Conservation (phyloP, 92 coral and sea anemone species). For the Epizoanthus illoricatus region DNA sequence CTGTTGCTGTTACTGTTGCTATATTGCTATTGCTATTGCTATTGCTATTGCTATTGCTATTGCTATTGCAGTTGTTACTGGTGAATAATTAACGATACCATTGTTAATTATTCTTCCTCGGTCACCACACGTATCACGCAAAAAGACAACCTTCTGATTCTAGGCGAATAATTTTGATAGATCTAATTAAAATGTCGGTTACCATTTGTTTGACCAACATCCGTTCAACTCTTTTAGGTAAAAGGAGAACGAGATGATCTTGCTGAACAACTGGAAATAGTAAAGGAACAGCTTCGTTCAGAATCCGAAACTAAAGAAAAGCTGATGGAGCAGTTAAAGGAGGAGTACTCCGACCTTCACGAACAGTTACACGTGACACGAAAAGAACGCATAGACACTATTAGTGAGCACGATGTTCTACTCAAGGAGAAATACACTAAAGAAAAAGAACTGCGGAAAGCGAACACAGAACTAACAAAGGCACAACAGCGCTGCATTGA, state of each 20-base stretch:
- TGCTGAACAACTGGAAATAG: constrained; percentile 46
- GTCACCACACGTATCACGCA: too few species aligned
- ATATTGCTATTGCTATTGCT: too few species aligned
- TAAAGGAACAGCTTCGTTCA: constrained; percentile 49
- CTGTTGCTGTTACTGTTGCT: too few species aligned
- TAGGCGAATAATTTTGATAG: too few species aligned
- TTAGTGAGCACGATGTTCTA: constrained; percentile 55
- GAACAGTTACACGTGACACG: constrained; percentile 67
- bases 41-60: too few species aligned
- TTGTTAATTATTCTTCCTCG: too few species aligned
- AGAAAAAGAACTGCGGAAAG: constrained; percentile 65
- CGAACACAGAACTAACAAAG: constrained; percentile 78
- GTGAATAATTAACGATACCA: too few species aligned
- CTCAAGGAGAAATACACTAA: constrained; percentile 61
- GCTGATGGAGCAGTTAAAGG: constrained; percentile 33
- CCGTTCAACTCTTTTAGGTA: constrained; percentile 48
- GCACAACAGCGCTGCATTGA: constrained; percentile 84
- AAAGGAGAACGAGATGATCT: constrained; percentile 83
- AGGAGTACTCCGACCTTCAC: constrained; percentile 59
- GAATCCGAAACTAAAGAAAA: constrained; percentile 71
- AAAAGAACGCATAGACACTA: constrained; percentile 64
- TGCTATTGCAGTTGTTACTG: too few species aligned
- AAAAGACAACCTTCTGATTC: neutral
- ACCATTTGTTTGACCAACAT: neutral
- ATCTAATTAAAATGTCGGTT: neutral